Base-by-base conservation (phyloP, 2,888 invertebrate genomes). In the Penaeus monodon region DNA sequence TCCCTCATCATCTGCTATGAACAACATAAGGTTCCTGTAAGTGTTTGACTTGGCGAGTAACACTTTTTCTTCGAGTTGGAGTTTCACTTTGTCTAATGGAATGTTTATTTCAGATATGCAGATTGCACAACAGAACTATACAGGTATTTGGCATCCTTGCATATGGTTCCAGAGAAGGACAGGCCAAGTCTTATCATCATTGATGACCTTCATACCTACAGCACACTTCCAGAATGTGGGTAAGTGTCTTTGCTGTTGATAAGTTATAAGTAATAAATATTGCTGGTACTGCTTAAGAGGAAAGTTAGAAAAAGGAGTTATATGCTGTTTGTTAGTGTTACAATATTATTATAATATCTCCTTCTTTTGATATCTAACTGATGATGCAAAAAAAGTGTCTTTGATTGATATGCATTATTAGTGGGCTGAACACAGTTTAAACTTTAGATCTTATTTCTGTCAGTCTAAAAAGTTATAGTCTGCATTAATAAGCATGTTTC, bases 131-230 rank as follows among this genome's bases (percentile, higher is more conserved):
- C 44, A 10, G 83, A 83, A 27, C 65, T 87, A 8, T 57, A 78
- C 29, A 66, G 86, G 7, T 87, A 83, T 63, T 29, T 87, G 12
- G 86, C 86, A 8, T 79, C 83, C 22, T 74, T 87, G 10, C 86
- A 87, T 66, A 64, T 79, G 70, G 78, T 79, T 24, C 86, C 83
- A 49, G 79, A 70, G 0, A 63, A 64, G 20, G 86, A 87, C 73
- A 79, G 82, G 38, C 86, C 86, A 29, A 68, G 83, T 14, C 83
- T 87, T 64, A 87, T 87, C 57, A 49, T 87, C 64, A 83, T 87
- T 64, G 86, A 87, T 79, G 83, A 87, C n/a, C 57, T 87, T 10
- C 86, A 87, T 3, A 65, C 57, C 14, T 87, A 78, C 65, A 79
- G n/a, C 27, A 24, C 38, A 22, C 14, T 29, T n/a, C 65, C 63